These are phyloP conservation scores for Gobius niger DNA, from an alignment of 2,113 vertebrate species.

Conservation along the genomic window DNA sequence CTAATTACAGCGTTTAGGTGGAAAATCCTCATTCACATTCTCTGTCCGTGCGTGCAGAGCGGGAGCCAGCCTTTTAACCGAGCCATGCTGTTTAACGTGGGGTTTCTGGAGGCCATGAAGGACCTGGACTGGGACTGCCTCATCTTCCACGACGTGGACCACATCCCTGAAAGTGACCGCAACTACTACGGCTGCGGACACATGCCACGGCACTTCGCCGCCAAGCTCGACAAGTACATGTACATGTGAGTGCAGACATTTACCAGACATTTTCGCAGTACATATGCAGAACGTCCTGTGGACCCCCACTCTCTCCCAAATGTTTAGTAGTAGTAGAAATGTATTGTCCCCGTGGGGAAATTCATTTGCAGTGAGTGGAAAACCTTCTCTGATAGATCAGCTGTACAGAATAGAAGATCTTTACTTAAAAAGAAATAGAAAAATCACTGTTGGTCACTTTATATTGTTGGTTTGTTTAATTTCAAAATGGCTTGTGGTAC, in stretches of 20 bases:
- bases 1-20: too few species aligned
- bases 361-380: too few species aligned
- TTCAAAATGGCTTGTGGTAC: too few species aligned
- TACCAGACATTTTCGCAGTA: neutral
- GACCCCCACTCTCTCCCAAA: too few species aligned
- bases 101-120: constrained; percentile 95
- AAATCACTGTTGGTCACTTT: too few species aligned
- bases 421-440: too few species aligned
- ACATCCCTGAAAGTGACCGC: constrained; percentile 92
- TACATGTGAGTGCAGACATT: constrained; percentile 85
- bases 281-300: too few species aligned
- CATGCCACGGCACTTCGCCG: constrained; percentile 96
- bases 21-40: neutral
- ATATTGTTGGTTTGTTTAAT: too few species aligned
- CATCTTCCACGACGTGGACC: constrained; percentile 94
- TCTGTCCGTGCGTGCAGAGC: constrained; percentile 70
- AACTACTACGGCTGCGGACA: constrained; percentile 95
- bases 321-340: too few species aligned
- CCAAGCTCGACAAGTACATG: constrained; percentile 96
- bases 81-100: constrained; percentile 97
- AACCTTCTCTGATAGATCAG: too few species aligned
- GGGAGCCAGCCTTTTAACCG: constrained; percentile 94
- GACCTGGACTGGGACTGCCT: constrained; percentile 94
- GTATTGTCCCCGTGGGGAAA: too few species aligned
- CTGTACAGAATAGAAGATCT: too few species aligned